A percentile compares a stretch with the other conserved stretches of the same genome.
phyloP scores from a whole-genome alignment of 2,888 invertebrate species.

The Lasiommata megera region DNA sequence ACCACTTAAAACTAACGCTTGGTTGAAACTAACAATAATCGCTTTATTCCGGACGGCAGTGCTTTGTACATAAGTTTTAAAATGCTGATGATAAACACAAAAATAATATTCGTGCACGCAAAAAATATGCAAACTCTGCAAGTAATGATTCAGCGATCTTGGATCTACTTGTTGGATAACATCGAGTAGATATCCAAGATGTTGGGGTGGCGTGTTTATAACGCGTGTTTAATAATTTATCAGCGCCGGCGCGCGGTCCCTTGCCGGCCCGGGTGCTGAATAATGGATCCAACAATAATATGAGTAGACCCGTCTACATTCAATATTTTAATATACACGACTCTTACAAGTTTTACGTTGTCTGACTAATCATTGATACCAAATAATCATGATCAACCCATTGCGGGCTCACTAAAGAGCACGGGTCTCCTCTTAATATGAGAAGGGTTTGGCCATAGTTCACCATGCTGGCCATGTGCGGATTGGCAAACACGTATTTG shows the following conservation, averaged over 20 bases:
- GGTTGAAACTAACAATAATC: neutral
- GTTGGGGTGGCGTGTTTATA: constrained; percentile 69
- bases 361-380: constrained; percentile 8
- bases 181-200: constrained; percentile 55
- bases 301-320: constrained; percentile 56
- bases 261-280: constrained; percentile 62
- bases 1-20: neutral
- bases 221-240: constrained; percentile 78
- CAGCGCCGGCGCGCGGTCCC: constrained; percentile 57
- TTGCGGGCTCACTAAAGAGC: too few species aligned
- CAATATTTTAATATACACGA: constrained; percentile 45
- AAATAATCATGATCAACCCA: too few species aligned
- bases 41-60: neutral
- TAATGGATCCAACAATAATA: constrained; percentile 77
- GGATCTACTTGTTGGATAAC: constrained; percentile 45
- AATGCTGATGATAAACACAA: neutral
- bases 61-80: neutral
- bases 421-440: too few species aligned
- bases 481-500: too few species aligned
- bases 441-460: too few species aligned
- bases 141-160: constrained; percentile 51
- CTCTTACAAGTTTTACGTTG: constrained; percentile 29
- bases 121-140: constrained; percentile 7
- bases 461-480: too few species aligned
- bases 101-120: neutral